Conservation (phyloP, 2,113 vertebrate species). For the Atlantisia rogersi region DNA sequence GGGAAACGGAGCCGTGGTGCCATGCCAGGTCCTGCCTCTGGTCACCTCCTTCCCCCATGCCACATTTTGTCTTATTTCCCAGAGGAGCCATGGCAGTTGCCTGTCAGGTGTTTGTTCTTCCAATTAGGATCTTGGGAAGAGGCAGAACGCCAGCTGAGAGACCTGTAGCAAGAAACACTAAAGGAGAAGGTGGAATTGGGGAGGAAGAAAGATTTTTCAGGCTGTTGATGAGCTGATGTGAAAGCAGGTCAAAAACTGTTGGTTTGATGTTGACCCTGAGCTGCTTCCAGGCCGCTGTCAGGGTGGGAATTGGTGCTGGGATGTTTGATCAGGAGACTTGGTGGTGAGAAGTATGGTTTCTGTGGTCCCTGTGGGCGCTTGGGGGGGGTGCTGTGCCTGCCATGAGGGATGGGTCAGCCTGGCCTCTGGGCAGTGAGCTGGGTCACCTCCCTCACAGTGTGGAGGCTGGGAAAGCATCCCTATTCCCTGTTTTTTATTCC, state of each 20-base stretch:
- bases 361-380: neutral
- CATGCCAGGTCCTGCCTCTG: neutral
- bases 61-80: neutral
- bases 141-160: neutral
- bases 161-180: neutral
- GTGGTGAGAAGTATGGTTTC: neutral
- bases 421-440: no score
- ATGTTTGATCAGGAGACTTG: neutral
- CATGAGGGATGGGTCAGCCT: neutral
- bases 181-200: neutral
- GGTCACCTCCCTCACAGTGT: neutral
- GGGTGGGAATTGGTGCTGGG: neutral
- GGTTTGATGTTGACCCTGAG: neutral
- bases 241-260: neutral
- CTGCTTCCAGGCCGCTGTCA: neutral
- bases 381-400: neutral
- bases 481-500: neutral
- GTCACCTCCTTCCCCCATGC: neutral
- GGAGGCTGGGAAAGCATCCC: neutral
- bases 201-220: neutral
- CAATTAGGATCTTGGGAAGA: neutral
- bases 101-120: neutral
- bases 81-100: neutral
- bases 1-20: neutral
- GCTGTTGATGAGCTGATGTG: neutral